Evolutionary conservation across 2,113 vertebrate genomes (phyloP).

Genomic region (Phrynocephalus versicolor): DNA sequence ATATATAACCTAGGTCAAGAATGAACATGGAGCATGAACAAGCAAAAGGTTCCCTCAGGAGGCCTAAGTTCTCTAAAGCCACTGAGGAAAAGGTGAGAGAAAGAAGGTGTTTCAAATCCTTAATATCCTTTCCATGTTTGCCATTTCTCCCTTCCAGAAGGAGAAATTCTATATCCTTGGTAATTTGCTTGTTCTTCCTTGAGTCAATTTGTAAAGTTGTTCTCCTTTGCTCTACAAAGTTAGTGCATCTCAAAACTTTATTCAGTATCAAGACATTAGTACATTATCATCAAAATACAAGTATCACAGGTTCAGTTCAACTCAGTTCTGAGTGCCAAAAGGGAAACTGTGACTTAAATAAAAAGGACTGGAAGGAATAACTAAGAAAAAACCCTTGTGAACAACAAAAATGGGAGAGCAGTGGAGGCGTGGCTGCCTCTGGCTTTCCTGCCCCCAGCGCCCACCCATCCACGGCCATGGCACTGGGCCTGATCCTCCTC

Average conservation of each 20-base stretch:
- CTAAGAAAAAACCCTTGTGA: constrained; percentile 4
- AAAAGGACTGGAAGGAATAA: background rate
- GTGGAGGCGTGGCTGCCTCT: too few species aligned
- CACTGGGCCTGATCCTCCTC: too few species aligned
- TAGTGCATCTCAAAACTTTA: background rate
- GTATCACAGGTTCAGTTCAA: background rate
- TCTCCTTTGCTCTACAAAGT: background rate
- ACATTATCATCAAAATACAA: constrained; percentile 9
- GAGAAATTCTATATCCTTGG: background rate
- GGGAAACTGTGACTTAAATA: background rate
- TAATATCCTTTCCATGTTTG: background rate
- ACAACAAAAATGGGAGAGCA: background rate
- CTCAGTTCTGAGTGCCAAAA: background rate
- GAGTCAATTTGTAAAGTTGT: background rate
- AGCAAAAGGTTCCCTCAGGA: background rate
- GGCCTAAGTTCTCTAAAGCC: background rate
- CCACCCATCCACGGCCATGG: too few species aligned
- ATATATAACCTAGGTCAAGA: background rate
- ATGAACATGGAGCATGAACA: background rate
- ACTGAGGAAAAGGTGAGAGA: background rate
- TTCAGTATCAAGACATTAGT: background rate
- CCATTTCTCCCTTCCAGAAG: background rate
- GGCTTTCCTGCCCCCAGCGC: too few species aligned
- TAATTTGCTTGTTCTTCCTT: background rate
- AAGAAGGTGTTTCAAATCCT: background rate